phyloP scores from a whole-genome alignment of 2,797 vertebrate species.

The Microctenopoma lineatum region DNA sequence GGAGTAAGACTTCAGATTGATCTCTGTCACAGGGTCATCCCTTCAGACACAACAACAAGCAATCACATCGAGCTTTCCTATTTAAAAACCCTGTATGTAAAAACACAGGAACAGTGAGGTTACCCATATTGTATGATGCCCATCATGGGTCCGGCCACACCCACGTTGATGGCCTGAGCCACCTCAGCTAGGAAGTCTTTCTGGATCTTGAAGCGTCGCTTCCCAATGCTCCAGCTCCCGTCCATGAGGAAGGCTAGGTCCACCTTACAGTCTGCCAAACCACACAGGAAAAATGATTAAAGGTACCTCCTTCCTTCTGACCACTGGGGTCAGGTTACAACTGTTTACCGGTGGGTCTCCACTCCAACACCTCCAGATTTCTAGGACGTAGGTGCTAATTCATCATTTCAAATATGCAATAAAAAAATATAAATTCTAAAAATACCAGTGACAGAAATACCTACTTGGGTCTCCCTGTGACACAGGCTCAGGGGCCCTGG shows the following conservation, averaged over 20 bases:
- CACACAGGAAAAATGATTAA: neutral
- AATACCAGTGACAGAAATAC: constrained; percentile 23
- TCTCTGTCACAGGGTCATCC: constrained; percentile 91
- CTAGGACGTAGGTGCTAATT: neutral
- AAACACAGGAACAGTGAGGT: neutral
- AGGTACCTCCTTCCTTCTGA: neutral
- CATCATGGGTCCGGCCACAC: constrained; percentile 91
- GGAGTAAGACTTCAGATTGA: constrained; percentile 88
- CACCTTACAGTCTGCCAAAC: constrained; percentile 89
- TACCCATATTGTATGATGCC: constrained; percentile 97
- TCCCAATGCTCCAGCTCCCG: constrained; percentile 95
- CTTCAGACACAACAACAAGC: constrained; percentile 71
- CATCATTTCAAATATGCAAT: neutral
- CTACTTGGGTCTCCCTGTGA: constrained; percentile 93
- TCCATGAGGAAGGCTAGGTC: constrained; percentile 96
- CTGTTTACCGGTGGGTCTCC: neutral
- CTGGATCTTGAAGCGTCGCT: constrained; percentile 95
- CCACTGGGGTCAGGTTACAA: neutral
- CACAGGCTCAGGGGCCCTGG: constrained; percentile 79
- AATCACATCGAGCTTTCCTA: neutral
- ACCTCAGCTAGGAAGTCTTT: constrained; percentile 92
- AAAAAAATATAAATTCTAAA: neutral
- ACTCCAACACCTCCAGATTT: neutral
- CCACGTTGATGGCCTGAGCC: constrained; percentile 89
- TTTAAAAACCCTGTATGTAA: neutral